Percentiles rank a stretch among this genome's conserved stretches.
Conservation (phyloP, 1,140 invertebrate genomes). For the Grapholita molesta region DNA sequence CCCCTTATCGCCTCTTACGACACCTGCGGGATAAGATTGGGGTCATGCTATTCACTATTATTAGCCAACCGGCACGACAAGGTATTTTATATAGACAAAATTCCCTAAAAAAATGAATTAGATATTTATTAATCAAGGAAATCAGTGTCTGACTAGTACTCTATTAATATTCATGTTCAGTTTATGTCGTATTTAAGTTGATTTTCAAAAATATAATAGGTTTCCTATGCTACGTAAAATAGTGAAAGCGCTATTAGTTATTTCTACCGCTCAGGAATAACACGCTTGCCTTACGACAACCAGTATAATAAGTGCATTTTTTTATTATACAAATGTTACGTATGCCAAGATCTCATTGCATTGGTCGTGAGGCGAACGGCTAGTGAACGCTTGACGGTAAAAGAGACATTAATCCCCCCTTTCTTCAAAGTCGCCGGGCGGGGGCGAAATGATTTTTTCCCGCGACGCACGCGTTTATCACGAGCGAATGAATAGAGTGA, state of each 20-base stretch:
- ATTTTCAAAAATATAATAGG: too few relatives aligned
- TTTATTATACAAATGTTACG: not conserved
- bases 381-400: not conserved
- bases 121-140: too few relatives aligned
- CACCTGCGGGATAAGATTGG: too few relatives aligned
- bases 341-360: not conserved
- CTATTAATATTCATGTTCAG: too few relatives aligned
- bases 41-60: too few relatives aligned
- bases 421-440: not conserved
- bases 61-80: too few relatives aligned
- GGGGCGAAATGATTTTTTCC: constrained; percentile 7
- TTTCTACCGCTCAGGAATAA: not conserved
- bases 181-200: too few relatives aligned
- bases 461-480: not conserved
- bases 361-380: not conserved
- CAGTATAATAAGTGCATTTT: not conserved
- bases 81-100: too few relatives aligned
- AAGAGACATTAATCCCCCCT: constrained; percentile 6
- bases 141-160: not conserved
- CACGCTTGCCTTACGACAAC: not conserved
- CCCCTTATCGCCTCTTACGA: too few relatives aligned
- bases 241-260: not conserved
- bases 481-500: not conserved
- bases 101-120: too few relatives aligned
- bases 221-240: too few relatives aligned